phyloP scores from a whole-genome alignment of 2,113 vertebrate genomes.

The Dinomys branickii region DNA sequence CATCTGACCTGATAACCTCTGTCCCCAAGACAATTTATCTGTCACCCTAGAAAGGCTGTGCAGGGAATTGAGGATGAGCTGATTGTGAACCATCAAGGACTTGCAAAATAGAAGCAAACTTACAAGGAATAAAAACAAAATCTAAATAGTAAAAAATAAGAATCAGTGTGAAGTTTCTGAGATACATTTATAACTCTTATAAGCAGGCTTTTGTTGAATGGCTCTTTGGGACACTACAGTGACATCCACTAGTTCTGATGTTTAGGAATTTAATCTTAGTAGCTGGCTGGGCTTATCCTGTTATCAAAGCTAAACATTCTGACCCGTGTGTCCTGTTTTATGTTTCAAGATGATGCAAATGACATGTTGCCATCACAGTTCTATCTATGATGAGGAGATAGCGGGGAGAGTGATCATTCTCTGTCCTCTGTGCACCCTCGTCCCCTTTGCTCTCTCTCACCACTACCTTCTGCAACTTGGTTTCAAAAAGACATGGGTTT shows the following conservation, averaged over 20 bases:
- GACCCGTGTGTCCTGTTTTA: not conserved
- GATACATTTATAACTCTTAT: conserved; percentile 30
- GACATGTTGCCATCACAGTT: not conserved
- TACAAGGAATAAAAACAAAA: not conserved
- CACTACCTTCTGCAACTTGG: not conserved
- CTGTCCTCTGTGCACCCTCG: not conserved
- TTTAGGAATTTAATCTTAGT: conserved; percentile 43
- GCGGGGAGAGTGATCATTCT: not conserved
- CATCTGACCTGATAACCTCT: not conserved
- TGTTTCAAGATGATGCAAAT: not conserved
- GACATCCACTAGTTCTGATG: conserved; percentile 37
- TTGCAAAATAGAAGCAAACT: conserved; percentile 28
- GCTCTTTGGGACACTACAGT: not conserved
- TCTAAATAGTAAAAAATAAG: not conserved
- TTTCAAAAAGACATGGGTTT: not conserved
- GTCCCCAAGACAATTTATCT: not conserved
- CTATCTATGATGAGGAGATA: rapidly evolving
- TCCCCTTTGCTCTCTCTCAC: not conserved
- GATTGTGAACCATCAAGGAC: not conserved
- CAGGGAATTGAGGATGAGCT: not conserved
- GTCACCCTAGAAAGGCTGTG: not conserved
- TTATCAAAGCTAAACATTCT: not conserved
- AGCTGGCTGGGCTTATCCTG: not conserved
- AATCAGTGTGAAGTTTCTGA: not conserved
- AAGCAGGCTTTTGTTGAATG: not conserved